Evolutionary conservation across 2,113 vertebrate genomes (phyloP), one percentile per base, ranked within the genome.

Genomic region (Peromyscus polionotus): DNA sequence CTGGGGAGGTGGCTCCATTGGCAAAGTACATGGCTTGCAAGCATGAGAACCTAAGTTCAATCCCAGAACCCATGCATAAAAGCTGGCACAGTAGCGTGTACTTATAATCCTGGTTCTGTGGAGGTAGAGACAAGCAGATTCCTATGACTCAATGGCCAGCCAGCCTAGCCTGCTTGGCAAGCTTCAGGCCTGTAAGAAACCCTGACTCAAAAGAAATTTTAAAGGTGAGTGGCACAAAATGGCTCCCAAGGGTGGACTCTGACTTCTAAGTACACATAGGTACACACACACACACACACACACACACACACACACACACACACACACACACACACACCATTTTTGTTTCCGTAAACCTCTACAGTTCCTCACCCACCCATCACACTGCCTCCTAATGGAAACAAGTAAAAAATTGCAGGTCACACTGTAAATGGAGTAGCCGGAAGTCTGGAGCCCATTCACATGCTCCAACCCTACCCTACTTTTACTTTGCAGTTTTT

Each of bases 401-500:
- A 39, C 26, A 67, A 2, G 28, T 22, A 8, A n/a, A n/a, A n/a
- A n/a, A 3, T 7, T n/a, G 36, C 20, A 88, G 36, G 57, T 33
- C 59, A 54, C 51, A 0, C 70, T 54, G 22, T 36, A 24, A 9
- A 63, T 59, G 54, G 22, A 26, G 65, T 33, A 11, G 7, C 70
- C 54, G 14, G 65, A 6, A 51, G 57, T 48, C 33, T 4, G 16
- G 3, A 4, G 20, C 28, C 61, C 1, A 73, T 28, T 36, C 3
- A 36, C 28, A 33, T 16, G 24, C 70, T 5, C 1, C 16, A 33
- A 17, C 26, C 54, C 61, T 7, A 10, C 48, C 22, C 63, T 48
- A 17, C 26, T 26, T 16, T 31, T 14, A 4, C 0, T 0, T 36
- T 4, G 0, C 6, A 5, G 61, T 2, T 48, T 16, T 31, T 22